Evolutionary conservation across 2,888 invertebrate genomes (phyloP), one percentile per base, ranked within the genome.

Genomic region (Erebia aethiops): DNA sequence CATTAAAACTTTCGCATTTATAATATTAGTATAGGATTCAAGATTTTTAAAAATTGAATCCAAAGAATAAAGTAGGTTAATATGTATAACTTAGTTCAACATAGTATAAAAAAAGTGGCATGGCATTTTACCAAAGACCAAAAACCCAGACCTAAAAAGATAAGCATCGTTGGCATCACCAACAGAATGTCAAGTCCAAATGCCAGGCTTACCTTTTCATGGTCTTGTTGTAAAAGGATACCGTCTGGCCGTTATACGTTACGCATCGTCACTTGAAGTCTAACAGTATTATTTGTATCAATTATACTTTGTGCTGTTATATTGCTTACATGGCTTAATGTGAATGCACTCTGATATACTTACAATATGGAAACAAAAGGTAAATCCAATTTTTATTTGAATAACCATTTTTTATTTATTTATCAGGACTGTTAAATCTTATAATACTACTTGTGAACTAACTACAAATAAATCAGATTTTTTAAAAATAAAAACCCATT

Each of bases 151-250:
- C 58, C 70, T 61, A 62, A 66, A 70, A 61, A 70, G 66, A 49
- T 66, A 54, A 26, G 21, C 63, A 54, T 64, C 67, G 63, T 72
- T 72, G 51, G 71, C 63, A 73, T 71, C 66, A 58, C 16, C 21
- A 67, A 61, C 63, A 71, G 73, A 73, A 74, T 73, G 67, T 61
- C 73, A 71, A 64, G 67, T 67, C 18, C 66, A 61, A 72, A 73
- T 71, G 71, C 67, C 74, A 73, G 43, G 21, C 16, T 26, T 41
- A 58, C 71, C 46, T 68, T 67, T 60, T 61, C 35, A 52, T 35
- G 35, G 73, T 74, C 71, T 56, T 74, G 71, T 73, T 74, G 69
- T 60, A 21, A 69, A 63, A 54, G 60, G 58, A 58, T 58, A 67
- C 72, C 8, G 72, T 68, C 67, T 74, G 67, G 69, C 52, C 67